phyloP scores from a whole-genome alignment of 2,797 vertebrate genomes.

The Hypotaenidia okinawae region DNA sequence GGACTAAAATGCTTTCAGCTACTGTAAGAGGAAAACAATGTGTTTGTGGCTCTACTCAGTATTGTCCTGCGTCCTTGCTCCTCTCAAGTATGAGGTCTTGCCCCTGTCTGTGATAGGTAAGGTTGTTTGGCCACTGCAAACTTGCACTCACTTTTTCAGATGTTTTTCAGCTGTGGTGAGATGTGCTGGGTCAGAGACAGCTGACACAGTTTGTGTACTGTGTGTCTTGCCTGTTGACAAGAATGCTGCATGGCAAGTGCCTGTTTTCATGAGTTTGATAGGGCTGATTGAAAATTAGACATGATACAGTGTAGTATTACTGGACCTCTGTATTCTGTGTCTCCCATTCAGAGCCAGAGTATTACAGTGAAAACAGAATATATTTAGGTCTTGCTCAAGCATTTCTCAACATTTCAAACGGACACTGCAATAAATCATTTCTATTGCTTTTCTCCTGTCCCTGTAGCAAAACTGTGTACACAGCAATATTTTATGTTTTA shows the following conservation, averaged over 20 bases:
- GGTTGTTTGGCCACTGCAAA: not conserved
- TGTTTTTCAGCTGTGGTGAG: not conserved
- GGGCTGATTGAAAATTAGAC: not conserved
- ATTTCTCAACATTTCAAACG: not conserved
- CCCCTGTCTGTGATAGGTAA: not conserved
- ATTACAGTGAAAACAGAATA: not conserved
- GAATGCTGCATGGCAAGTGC: not conserved
- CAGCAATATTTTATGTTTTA: not conserved
- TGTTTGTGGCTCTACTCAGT: not conserved
- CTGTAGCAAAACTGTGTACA: not conserved
- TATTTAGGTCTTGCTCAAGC: not conserved
- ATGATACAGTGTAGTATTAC: not conserved
- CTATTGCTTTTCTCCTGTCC: not conserved
- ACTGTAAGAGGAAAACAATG: not conserved
- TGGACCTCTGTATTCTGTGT: not conserved
- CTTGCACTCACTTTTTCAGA: not conserved
- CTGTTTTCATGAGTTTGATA: not conserved
- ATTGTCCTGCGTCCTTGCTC: not conserved
- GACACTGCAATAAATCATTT: not conserved
- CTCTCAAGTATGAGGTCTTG: not conserved
- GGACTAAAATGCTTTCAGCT: not conserved
- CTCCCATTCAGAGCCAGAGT: not conserved
- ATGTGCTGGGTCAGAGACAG: not conserved
- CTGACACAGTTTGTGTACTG: not conserved
- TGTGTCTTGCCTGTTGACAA: not conserved